Evolutionary conservation across 2,888 invertebrate species (phyloP).

Genomic region (Melinopterus prodromus): DNA sequence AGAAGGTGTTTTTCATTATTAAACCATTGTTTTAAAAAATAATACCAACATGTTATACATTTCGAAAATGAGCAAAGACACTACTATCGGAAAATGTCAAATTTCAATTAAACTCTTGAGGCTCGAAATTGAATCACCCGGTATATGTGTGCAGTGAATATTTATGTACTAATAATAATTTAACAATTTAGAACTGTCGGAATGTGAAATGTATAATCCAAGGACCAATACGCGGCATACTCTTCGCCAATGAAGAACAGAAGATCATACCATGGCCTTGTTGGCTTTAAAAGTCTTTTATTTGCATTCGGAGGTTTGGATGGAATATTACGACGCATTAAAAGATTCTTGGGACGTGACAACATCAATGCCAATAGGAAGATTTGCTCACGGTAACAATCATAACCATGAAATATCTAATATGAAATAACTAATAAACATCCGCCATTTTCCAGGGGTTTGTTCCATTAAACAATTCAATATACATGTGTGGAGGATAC

Average conservation of each 20-base stretch:
- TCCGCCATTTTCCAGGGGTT: background rate
- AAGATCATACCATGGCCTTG: background rate
- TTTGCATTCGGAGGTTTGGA: background rate
- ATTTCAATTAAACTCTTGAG: no score
- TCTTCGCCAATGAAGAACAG: background rate
- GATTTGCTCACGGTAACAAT: background rate
- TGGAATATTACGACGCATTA: background rate
- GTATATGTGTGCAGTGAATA: no score
- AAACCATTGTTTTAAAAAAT: no score
- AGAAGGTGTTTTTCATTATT: no score
- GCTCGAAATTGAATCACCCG: no score
- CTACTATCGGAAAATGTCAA: no score
- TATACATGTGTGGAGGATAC: background rate
- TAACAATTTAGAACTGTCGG: background rate
- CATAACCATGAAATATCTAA: background rate
- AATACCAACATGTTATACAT: no score
- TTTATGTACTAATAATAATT: no score
- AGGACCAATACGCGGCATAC: background rate
- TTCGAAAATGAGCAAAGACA: no score
- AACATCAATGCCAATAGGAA: background rate
- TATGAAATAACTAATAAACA: background rate
- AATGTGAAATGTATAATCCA: background rate
- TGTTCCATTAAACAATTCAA: background rate
- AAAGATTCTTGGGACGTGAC: background rate
- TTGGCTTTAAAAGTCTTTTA: background rate